Evolutionary conservation across 2,797 vertebrate species (phyloP).

Genomic region (Poeciliopsis turneri): DNA sequence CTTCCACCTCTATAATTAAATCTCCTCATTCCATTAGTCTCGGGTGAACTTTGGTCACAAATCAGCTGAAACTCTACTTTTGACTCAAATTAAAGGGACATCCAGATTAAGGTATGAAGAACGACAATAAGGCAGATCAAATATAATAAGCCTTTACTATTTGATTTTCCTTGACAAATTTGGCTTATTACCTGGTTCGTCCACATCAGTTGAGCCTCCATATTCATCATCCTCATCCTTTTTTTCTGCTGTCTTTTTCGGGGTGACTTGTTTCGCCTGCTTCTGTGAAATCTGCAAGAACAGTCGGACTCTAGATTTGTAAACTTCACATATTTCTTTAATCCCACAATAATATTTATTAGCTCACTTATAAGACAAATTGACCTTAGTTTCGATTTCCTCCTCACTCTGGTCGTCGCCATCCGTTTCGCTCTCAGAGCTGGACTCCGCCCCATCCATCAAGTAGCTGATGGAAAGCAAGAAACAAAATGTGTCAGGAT

Average conservation of each 20-base stretch:
- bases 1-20: slow-evolving; percentile 1
- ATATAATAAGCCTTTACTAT: background rate
- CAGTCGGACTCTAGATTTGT: background rate
- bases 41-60: slow-evolving; percentile 3
- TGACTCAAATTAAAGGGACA: background rate
- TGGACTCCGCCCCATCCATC: slow-evolving; percentile 84
- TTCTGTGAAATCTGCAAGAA: slow-evolving; percentile 60
- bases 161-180: background rate
- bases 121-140: background rate
- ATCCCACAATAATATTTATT: background rate
- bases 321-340: slow-evolving; percentile 1
- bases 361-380: background rate
- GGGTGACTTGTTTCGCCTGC: slow-evolving; percentile 50
- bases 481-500: slow-evolving; percentile 32
- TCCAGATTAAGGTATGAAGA: background rate
- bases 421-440: slow-evolving; percentile 83
- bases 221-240: slow-evolving; percentile 75
- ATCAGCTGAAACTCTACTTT: background rate
- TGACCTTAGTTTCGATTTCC: slow-evolving; percentile 62
- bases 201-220: slow-evolving; percentile 84
- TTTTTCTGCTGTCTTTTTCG: slow-evolving; percentile 59
- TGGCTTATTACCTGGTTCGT: slow-evolving; percentile 74
- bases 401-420: slow-evolving; percentile 78
- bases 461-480: slow-evolving; percentile 80
- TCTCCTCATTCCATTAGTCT: background rate